Base-by-base conservation (phyloP, 1,140 invertebrate genomes). In the Dinoponera quadriceps region DNA sequence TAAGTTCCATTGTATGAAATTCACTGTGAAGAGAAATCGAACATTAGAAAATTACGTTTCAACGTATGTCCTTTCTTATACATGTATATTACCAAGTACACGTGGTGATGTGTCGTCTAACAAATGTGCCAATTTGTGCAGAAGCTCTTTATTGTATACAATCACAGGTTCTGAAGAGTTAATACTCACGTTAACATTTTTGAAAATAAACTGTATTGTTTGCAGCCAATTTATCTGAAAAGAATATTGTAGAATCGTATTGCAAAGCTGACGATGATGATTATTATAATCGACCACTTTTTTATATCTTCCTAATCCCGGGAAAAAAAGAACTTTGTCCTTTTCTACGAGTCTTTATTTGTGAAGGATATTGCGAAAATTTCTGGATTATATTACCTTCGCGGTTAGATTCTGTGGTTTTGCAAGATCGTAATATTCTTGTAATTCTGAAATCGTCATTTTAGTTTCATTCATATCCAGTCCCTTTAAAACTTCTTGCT, bases 1-100 rank as follows among this genome's bases (percentile, higher is more conserved):
- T 48, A 88, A 82, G 20, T 84, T 78, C 88, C 88, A 89, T 55
- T 89, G 88, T 4, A 89, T 2, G 48, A 88, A 89, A 69, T 89
- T 89, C 3, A 89, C 88, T 89, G 55, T 2, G 59, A 69, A 72
- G 22, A 16, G 16, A 27, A 33, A 49, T 63, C 20, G 33, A 18
- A 14, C n/a, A 57, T 57, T 25, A 57, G n/a, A 48, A 55, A 75
- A 29, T 66, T 2, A 7, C 14, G 48, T 20, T 54, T 22, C 16
- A 44, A n/a, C 3, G 2, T 11, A 33, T 14, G 33, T 0, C 57
- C 11, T 57, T 38, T 2, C 33, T 13, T 62, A 83, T 51, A 75
- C 25, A 63, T 22, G 4, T 3, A 29, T 14, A 54, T 71, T 83
- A 84, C 82, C 82, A 13, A 84, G 4, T 2, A 57, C 51, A 18